These are phyloP conservation scores for Stomatorhinus ivindoensis DNA, from an alignment of 2,113 vertebrate species.

Conservation along the genomic window DNA sequence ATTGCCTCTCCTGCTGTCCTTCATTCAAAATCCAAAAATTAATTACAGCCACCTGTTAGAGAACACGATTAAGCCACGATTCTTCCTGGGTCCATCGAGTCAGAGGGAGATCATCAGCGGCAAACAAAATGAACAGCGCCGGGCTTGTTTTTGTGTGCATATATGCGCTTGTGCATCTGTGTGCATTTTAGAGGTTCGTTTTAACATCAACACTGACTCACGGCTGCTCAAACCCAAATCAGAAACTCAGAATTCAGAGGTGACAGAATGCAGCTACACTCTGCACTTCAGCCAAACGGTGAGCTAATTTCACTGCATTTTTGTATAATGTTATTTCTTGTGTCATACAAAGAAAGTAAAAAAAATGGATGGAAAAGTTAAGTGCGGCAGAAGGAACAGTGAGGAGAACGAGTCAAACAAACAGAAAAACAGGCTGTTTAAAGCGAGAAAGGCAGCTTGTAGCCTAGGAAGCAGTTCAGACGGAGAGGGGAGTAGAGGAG, in stretches of 20 bases:
- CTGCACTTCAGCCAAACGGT: neutral
- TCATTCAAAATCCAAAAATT: neutral
- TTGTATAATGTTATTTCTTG: neutral
- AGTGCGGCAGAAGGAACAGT: neutral
- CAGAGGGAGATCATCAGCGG: neutral
- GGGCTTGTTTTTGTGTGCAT: neutral
- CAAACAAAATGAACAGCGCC: neutral
- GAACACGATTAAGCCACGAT: neutral
- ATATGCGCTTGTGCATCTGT: neutral
- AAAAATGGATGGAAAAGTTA: neutral
- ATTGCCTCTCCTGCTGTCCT: neutral
- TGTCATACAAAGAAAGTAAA: neutral
- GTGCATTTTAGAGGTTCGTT: neutral
- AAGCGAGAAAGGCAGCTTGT: neutral
- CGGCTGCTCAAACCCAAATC: neutral
- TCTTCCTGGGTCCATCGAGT: neutral
- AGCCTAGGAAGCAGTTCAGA: neutral
- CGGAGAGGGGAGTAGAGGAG: constrained; percentile 5
- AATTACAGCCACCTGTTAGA: constrained; percentile 15
- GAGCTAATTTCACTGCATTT: neutral
- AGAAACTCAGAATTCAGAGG: neutral
- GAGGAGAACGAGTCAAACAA: constrained; percentile 11
- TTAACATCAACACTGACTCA: constrained; percentile 11
- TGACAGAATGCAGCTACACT: neutral
- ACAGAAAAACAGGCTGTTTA: constrained; percentile 7